Conservation (phyloP, 2,888 invertebrate genomes). For the Apocheima hispidaria region DNA sequence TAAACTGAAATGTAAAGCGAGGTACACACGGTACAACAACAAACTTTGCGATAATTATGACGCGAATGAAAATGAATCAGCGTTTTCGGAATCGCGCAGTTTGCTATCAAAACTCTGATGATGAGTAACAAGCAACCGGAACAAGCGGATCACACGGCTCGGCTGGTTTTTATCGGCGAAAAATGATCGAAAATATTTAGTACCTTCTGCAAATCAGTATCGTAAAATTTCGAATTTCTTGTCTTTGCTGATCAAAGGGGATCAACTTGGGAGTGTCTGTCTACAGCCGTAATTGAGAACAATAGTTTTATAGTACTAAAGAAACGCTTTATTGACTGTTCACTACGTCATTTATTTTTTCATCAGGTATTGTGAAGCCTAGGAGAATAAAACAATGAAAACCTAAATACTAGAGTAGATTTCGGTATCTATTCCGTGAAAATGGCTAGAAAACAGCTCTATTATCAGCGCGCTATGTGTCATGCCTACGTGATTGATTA, state of each 20-base stretch:
- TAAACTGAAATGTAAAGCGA: slow-evolving; percentile 19
- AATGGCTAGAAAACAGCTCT: neutral
- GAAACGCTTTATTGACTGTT: too few species aligned
- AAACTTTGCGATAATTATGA: slow-evolving; percentile 19
- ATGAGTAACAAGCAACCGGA: slow-evolving; percentile 10
- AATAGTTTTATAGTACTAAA: too few species aligned
- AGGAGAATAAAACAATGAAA: neutral
- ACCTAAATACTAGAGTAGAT: neutral
- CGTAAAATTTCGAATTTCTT: too few species aligned
- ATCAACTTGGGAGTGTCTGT: too few species aligned
- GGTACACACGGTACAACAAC: slow-evolving; percentile 22
- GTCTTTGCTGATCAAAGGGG: too few species aligned
- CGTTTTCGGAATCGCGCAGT: slow-evolving; percentile 19
- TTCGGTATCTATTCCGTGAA: neutral
- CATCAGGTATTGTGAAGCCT: neutral
- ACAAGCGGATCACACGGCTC: neutral
- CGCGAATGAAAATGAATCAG: slow-evolving; percentile 29
- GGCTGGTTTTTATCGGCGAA: neutral
- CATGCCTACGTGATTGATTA: slow-evolving; percentile 4
- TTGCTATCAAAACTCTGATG: slow-evolving; percentile 10
- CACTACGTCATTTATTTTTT: too few species aligned
- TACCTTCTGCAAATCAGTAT: too few species aligned
- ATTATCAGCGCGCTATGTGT: neutral
- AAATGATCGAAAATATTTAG: too few species aligned
- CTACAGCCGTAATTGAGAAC: too few species aligned